Evolutionary conservation across 2,888 invertebrate genomes (phyloP).

Genomic region (Uropetala carovei): DNA sequence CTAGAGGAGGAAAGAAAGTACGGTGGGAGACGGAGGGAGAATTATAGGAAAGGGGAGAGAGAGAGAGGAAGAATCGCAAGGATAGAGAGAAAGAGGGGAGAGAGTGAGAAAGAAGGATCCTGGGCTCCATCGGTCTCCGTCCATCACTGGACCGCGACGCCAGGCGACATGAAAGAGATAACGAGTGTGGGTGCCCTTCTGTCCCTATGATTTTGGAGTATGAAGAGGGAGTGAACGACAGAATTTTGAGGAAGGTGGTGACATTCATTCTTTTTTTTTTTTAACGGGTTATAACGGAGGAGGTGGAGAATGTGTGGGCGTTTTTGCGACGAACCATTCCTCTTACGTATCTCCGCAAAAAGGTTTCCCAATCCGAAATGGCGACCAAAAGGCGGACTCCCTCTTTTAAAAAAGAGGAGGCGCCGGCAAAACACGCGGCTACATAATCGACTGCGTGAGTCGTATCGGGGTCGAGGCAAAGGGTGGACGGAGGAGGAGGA

Average conservation of each 20-base stretch:
- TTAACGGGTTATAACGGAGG: not conserved
- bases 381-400: not conserved
- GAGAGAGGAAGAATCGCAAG: not conserved
- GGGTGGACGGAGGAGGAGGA: not conserved
- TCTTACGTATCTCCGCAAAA: not conserved
- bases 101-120: not conserved
- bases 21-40: not conserved
- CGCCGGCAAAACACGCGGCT: not conserved
- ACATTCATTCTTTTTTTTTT: not conserved
- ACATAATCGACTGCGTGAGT: slow-evolving; percentile 25
- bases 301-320: slow-evolving; percentile 4
- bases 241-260: not conserved
- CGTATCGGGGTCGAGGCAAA: slow-evolving; percentile 49
- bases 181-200: not conserved
- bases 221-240: not conserved
- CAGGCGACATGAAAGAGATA: no score
- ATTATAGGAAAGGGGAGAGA: not conserved
- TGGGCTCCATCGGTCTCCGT: no score
- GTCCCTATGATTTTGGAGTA: not conserved
- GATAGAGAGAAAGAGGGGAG: not conserved
- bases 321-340: not conserved
- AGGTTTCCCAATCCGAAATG: slow-evolving; percentile 44
- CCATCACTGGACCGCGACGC: no score
- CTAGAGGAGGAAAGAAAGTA: not conserved
- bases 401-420: not conserved